Base-by-base conservation (phyloP, 2,888 invertebrate species). In the Stramonita haemastoma region DNA sequence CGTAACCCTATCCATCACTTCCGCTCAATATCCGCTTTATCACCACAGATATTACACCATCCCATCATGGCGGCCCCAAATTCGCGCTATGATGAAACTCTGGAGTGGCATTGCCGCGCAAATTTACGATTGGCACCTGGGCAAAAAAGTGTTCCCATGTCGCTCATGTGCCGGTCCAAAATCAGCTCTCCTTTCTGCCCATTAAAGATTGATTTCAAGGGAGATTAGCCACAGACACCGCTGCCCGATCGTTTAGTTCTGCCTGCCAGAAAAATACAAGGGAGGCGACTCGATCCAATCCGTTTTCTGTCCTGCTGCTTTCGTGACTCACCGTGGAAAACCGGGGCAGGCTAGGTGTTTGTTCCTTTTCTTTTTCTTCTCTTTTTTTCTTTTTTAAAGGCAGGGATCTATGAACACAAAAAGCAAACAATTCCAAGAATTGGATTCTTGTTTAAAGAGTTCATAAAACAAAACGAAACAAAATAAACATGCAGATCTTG, bases 181-280 rank as follows among this genome's bases (percentile, higher is more conserved):
- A 89, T 17, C 73, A 85, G 85, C 84, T 89, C 84, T 89, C 85
- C 89, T 85, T 89, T 89, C 89, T 84, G 57, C 85, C 84, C 89
- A 89, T 89, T 89, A 89, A 89, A 85, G 89, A 89, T 89, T 89
- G 89, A 89, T 89, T 89, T 89, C 89, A 89, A 60, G 89, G 89
- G 85, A 89, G 89, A 89, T 89, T 89, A 89, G 84, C 73, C 89
- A 29, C 84, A 89, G 85, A 85, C 85, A 85, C 85, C 46, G 85
- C 83, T 13, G 36, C 66, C 19, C 73, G 89, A 89, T 89, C 89
- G 89, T 84, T 66, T n/a, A 60, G 56, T 89, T 89, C 70, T 13
- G 73, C 66, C 85, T 26, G 11, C 8, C 60, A n/a, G 22, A 85
- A 83, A 85, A 89, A 73, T 66, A 73, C 85, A 66, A 29, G n/a